A percentile compares a stretch with the other conserved stretches of the same genome.
Evolutionary conservation across 2,113 vertebrate species (phyloP).

Genomic region (Saimiri boliviensis): DNA sequence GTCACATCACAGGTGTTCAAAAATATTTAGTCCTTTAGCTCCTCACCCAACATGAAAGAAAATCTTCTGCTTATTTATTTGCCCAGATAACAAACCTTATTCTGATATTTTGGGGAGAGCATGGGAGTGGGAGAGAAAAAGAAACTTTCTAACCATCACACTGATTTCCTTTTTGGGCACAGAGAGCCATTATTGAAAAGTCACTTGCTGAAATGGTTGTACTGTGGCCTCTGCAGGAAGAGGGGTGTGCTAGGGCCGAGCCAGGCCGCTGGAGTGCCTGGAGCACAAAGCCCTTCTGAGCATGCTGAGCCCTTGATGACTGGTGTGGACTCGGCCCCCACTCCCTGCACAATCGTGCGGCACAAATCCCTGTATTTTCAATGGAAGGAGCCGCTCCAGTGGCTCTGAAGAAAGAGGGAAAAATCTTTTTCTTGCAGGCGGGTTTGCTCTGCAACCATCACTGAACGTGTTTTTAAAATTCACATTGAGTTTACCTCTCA

Average conservation of each 20-base stretch:
- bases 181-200: not conserved
- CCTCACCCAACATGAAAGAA: not conserved
- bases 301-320: not conserved
- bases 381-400: slow-evolving; percentile 35
- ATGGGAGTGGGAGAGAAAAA: not conserved
- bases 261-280: not conserved
- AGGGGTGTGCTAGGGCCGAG: not conserved
- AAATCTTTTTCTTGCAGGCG: not conserved
- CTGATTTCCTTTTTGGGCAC: not conserved
- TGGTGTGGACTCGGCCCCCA: not conserved
- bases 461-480: slow-evolving; percentile 42
- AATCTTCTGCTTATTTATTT: not conserved
- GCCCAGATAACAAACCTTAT: not conserved
- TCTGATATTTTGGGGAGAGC: not conserved
- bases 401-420: not conserved
- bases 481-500: not conserved
- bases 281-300: slow-evolving; percentile 4
- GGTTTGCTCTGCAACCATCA: not conserved
- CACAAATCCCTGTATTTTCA: slow-evolving; percentile 60
- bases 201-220: not conserved
- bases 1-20: not conserved
- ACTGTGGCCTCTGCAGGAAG: not conserved
- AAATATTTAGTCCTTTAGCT: not conserved
- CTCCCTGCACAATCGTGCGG: not conserved
- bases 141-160: not conserved